Conservation (phyloP, 2,797 vertebrate genomes). For the Taenioides sp. region DNA sequence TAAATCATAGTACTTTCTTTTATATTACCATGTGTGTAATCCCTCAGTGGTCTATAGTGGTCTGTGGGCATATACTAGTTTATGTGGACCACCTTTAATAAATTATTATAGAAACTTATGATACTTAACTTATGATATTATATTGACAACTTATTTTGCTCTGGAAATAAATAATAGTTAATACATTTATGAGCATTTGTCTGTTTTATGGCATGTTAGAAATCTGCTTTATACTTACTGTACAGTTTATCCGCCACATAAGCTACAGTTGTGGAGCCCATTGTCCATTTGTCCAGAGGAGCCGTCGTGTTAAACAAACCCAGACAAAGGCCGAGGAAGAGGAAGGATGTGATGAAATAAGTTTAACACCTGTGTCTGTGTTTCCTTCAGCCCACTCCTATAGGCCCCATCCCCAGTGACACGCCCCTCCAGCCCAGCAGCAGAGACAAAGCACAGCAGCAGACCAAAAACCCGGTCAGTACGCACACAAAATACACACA, state of each 20-base stretch:
- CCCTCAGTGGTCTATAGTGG: no score
- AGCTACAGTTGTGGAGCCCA: neutral
- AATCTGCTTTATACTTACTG: neutral
- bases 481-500: neutral
- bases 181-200: no score
- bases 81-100: no score
- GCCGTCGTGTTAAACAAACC: neutral
- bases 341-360: conserved; percentile 4
- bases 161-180: no score
- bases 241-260: neutral
- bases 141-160: no score
- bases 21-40: no score
- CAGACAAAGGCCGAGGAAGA: neutral
- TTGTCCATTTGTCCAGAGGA: neutral
- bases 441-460: conserved; percentile 92
- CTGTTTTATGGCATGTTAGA: neutral
- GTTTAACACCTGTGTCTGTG: conserved; percentile 1
- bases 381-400: conserved; percentile 87
- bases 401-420: conserved; percentile 92
- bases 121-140: no score
- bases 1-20: no score
- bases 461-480: conserved; percentile 95
- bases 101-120: no score
- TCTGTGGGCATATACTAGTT: no score
- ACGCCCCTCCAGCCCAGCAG: conserved; percentile 85